Evolutionary conservation across 2,888 invertebrate genomes (phyloP).

Genomic region (Noctua comes): DNA sequence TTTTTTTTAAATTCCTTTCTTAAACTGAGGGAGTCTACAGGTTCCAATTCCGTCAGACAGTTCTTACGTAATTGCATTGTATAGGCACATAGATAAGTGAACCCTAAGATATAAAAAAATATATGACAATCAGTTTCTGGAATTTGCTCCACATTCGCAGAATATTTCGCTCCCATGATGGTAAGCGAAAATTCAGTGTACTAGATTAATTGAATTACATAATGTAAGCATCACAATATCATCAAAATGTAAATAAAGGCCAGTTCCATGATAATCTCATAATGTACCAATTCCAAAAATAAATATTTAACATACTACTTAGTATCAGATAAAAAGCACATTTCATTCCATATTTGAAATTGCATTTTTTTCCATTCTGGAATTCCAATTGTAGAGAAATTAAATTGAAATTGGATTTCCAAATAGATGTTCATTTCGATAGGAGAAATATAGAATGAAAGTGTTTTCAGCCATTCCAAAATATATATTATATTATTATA

Average conservation of each 20-base stretch:
- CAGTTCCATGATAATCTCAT: slow-evolving; percentile 58
- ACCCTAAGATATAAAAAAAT: slow-evolving; percentile 29
- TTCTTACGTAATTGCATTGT: slow-evolving; percentile 59
- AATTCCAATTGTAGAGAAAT: slow-evolving; percentile 42
- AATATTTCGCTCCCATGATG: slow-evolving; percentile 29
- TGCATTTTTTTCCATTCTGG: slow-evolving; percentile 42
- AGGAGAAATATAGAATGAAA: slow-evolving; percentile 27
- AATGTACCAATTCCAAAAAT: slow-evolving; percentile 49
- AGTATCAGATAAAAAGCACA: slow-evolving; percentile 42
- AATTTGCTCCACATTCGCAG: slow-evolving; percentile 29
- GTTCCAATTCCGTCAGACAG: slow-evolving; percentile 62
- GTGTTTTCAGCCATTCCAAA: slow-evolving; percentile 57
- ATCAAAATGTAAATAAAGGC: slow-evolving; percentile 67
- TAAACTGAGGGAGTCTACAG: slow-evolving; percentile 56
- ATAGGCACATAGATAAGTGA: slow-evolving; percentile 41
- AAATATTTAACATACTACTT: slow-evolving; percentile 48
- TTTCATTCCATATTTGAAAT: slow-evolving; percentile 51
- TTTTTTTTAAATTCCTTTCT: slow-evolving; percentile 30
- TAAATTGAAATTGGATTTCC: background rate
- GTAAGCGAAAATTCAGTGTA: slow-evolving; percentile 33
- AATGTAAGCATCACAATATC: slow-evolving; percentile 57
- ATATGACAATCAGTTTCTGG: slow-evolving; percentile 32
- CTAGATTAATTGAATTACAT: slow-evolving; percentile 51
- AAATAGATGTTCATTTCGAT: background rate
- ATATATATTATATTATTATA: slow-evolving; percentile 36